Evolutionary conservation across 2,888 invertebrate species (phyloP), one percentile per base, ranked within the genome.

Genomic region (Drosophila mayaguana): DNA sequence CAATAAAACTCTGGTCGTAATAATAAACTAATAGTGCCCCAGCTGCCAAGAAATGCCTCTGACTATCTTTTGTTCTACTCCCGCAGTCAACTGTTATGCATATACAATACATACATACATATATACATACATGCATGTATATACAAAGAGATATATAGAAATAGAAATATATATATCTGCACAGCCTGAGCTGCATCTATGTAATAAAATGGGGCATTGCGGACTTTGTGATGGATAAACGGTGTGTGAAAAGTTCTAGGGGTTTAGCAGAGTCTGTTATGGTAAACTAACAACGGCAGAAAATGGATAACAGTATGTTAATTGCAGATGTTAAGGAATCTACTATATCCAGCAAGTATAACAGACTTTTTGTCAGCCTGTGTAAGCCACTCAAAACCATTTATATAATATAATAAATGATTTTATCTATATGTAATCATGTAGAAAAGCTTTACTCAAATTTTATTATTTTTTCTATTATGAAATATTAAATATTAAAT

Each of bases 1-100:
- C 71, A 74, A 79, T 79, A 80, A 80, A 80, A 71, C 68, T 56
- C 34, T 63, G 71, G 59, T 80, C 64, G 77, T 80, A 71, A 74
- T 80, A 80, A 80, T 80, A 79, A 80, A 79, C 77, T 80, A 80
- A 79, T 79, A 77, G 80, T 62, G 63, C 66, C 65, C 57, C 80
- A 74, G 76, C 74, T 70, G 72, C 78, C 56, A 55, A 64, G 57
- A 54, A 69, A 70, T 43, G 46, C 45, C 61, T 25, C 42, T 38
- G 22, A 20, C 45, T 63, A 11, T 42, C 56, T 65, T 45, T 45
- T 63, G 32, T 32, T 12, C n/a, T 9, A 14, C 63, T 25, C 25
- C 40, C 43, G 70, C 38, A 45, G 14, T 12, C 40, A 18, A 56
- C 34, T 22, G 25, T 48, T 34, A 6, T 40, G 18, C 54, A 62